A percentile compares a stretch with the other conserved stretches of the same genome.
These are phyloP conservation scores for Pontoporia blainvillei DNA, from an alignment of 2,113 vertebrate species.

Conservation along the genomic window DNA sequence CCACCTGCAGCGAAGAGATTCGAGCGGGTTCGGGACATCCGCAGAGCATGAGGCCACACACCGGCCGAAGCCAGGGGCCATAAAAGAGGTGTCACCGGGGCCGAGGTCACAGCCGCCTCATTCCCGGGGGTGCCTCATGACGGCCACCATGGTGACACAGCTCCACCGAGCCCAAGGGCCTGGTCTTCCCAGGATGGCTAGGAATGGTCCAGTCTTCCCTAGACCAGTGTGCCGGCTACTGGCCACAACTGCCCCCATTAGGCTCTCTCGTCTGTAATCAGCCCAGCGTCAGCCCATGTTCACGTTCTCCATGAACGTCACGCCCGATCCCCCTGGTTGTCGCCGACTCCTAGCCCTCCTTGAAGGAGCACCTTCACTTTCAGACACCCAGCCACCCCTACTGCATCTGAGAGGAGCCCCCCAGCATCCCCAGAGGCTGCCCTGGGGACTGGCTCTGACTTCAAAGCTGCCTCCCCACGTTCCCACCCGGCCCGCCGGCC, in stretches of 20 bases:
- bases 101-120: not conserved
- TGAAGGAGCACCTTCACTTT: not conserved
- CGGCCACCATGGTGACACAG: fast-evolving
- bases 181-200: fast-evolving
- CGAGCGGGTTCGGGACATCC: no score
- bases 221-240: not conserved
- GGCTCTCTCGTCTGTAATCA: fast-evolving
- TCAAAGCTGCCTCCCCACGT: not conserved
- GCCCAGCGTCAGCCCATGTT: fast-evolving
- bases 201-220: not conserved
- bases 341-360: not conserved
- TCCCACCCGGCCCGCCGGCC: not conserved
- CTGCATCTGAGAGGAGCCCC: fast-evolving
- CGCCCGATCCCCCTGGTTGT: fast-evolving
- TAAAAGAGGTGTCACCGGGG: fast-evolving
- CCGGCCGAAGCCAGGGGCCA: no score
- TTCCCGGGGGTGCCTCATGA: not conserved
- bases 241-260: fast-evolving
- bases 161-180: not conserved
- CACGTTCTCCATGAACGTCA: fast-evolving
- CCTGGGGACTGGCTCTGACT: fast-evolving
- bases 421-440: not conserved
- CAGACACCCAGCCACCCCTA: fast-evolving
- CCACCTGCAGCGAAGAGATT: no score
- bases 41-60: not conserved